Evolutionary conservation across 1,140 invertebrate genomes (phyloP), one percentile per base, ranked within the genome.

Genomic region (Drosophila subobscura): DNA sequence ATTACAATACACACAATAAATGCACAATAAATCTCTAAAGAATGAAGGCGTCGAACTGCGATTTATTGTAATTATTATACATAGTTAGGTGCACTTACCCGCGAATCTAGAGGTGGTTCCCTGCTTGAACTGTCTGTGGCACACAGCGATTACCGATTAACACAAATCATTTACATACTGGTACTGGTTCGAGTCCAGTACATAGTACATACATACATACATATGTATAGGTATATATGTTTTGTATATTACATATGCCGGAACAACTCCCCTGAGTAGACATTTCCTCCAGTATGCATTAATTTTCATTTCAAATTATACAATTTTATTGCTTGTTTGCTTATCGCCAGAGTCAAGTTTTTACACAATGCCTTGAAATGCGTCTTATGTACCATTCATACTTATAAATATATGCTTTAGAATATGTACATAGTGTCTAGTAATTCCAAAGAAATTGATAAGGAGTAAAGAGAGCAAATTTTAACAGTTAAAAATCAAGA

Each of bases 31-130:
- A 47, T 47, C 45, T 23, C 7, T 7, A 49, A 4, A 56, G 50
- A 37, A 70, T 41, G 42, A 44, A 56, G 53, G 25, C 51, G 20
- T 2, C 44, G 16, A 42, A 70, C 51, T n/a, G 64, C 64, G 64
- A 70, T 70, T 67, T 66, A 67, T 45, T 68, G 49, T 49, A 42
- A 56, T 20, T 46, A 56, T 56, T 68, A 20, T 41, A 14, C 65
- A 68, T 41, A 49, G 63, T 41, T 55, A 25, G 3, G 7, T 1
- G 42, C 41, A 41, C 46, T 66, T 63, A 49, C 27, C 27, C 22
- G 42, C 40, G 4, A 47, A 16, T 4, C 47, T 4, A 16, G 5
- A 23, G 6, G 5, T 47, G 42, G 16, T 55, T 68, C 67, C 59
- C 49, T 40, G 65, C 29, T 27, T 29, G 41, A 67, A 54, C 37